phyloP scores from a whole-genome alignment of 2,797 vertebrate species.

The Chaunax sp. region DNA sequence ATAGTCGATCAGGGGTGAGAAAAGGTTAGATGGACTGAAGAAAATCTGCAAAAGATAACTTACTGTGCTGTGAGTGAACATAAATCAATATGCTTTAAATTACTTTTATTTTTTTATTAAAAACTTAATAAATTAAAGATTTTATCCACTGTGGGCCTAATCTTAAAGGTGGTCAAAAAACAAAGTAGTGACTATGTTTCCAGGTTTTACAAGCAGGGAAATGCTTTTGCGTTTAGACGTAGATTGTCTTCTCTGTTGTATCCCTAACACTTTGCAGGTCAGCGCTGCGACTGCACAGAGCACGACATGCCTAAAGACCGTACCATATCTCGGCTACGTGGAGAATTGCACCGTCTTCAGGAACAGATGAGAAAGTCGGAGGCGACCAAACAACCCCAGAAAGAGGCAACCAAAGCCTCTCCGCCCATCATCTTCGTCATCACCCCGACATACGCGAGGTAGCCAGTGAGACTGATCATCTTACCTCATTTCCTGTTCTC shows the following conservation, averaged over 20 bases:
- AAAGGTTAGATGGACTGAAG: too few relatives aligned
- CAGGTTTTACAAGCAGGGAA: too few relatives aligned
- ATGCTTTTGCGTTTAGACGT: too few relatives aligned
- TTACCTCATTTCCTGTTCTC: background rate
- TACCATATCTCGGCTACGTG: constrained; percentile 86
- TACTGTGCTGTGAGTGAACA: too few relatives aligned
- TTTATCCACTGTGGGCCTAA: too few relatives aligned
- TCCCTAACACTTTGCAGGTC: constrained; percentile 76
- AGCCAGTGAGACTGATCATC: background rate
- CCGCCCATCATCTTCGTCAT: constrained; percentile 87
- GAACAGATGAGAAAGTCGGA: constrained; percentile 78
- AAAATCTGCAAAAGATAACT: too few relatives aligned
- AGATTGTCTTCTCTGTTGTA: background rate
- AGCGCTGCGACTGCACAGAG: constrained; percentile 90
- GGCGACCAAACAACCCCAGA: constrained; percentile 68
- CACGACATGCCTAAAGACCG: constrained; percentile 83
- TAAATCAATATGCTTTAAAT: too few relatives aligned
- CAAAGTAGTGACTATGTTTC: too few relatives aligned
- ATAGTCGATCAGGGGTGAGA: background rate
- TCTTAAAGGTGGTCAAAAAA: too few relatives aligned
- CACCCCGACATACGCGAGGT: constrained; percentile 91
- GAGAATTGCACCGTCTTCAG: constrained; percentile 84
- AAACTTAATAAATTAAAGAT: too few relatives aligned
- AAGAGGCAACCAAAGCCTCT: constrained; percentile 49
- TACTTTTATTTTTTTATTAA: too few relatives aligned